These are phyloP conservation scores for Monochamus alternatus DNA, from an alignment of 2,888 invertebrate species.

Conservation along the genomic window DNA sequence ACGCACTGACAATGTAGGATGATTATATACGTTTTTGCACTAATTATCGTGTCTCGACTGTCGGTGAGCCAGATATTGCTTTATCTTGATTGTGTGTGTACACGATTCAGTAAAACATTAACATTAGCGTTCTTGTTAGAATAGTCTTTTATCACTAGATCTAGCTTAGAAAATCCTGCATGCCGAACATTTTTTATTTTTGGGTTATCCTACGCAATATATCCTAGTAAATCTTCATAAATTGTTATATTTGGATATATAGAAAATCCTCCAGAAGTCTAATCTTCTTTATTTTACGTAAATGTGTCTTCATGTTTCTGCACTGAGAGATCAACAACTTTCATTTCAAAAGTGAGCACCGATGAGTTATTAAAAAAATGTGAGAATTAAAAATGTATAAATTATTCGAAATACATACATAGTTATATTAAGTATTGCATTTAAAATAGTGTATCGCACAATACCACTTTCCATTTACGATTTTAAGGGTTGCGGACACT, in stretches of 20 bases:
- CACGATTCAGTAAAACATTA: slow-evolving; percentile 16
- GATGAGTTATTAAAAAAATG: too few species aligned
- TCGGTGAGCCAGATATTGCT: slow-evolving; percentile 39
- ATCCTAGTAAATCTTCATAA: background rate
- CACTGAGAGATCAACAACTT: too few species aligned
- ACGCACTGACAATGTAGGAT: background rate
- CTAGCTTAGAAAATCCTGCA: slow-evolving; percentile 17
- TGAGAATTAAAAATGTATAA: too few species aligned
- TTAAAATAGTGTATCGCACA: too few species aligned
- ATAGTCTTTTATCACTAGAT: background rate
- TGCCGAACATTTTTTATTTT: background rate
- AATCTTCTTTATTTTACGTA: background rate
- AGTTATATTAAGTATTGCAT: too few species aligned
- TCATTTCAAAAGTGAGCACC: too few species aligned
- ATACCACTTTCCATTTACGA: too few species aligned
- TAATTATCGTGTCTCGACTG: slow-evolving; percentile 38
- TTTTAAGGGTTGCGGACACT: too few species aligned
- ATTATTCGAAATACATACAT: too few species aligned
- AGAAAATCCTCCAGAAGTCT: background rate
- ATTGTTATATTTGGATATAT: background rate
- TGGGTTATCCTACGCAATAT: slow-evolving; percentile 2
- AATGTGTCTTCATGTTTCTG: too few species aligned
- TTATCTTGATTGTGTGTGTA: slow-evolving; percentile 25
- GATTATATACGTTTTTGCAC: slow-evolving; percentile 8
- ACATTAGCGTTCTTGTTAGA: slow-evolving; percentile 15